Conservation (phyloP, 1,140 invertebrate species). For the Melanaphis sacchari region DNA sequence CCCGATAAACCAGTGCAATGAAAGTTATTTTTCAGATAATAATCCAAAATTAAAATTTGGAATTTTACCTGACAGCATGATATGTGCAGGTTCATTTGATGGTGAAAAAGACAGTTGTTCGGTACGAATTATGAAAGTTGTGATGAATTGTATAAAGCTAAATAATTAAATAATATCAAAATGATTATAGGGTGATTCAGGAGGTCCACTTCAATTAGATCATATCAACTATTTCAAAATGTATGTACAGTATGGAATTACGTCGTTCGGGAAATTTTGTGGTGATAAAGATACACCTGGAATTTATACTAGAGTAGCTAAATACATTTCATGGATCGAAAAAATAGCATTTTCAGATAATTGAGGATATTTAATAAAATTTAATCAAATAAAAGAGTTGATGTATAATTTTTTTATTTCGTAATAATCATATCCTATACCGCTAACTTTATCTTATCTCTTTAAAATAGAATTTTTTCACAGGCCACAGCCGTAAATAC, state of each 20-base stretch:
- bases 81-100: neutral
- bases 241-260: slow-evolving; percentile 69
- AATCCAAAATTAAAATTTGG: neutral
- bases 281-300: slow-evolving; percentile 68
- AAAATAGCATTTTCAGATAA: slow-evolving; percentile 66
- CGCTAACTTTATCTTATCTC: no score
- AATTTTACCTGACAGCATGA: neutral
- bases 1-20: slow-evolving; percentile 59
- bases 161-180: neutral
- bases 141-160: neutral
- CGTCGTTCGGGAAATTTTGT: slow-evolving; percentile 71
- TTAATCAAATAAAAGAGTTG: no score
- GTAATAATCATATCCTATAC: no score
- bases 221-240: slow-evolving; percentile 64
- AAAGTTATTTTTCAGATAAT: neutral
- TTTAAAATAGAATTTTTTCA: no score
- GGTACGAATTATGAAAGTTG: neutral
- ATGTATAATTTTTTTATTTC: no score
- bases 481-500: no score
- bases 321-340: slow-evolving; percentile 75
- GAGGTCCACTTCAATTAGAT: slow-evolving; percentile 68
- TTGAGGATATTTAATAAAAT: neutral
- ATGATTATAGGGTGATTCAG: slow-evolving; percentile 69
- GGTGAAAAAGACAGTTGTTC: neutral
- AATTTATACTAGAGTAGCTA: slow-evolving; percentile 73